Base-by-base conservation (phyloP, 2,888 invertebrate genomes). In the Stratiomys singularior region DNA sequence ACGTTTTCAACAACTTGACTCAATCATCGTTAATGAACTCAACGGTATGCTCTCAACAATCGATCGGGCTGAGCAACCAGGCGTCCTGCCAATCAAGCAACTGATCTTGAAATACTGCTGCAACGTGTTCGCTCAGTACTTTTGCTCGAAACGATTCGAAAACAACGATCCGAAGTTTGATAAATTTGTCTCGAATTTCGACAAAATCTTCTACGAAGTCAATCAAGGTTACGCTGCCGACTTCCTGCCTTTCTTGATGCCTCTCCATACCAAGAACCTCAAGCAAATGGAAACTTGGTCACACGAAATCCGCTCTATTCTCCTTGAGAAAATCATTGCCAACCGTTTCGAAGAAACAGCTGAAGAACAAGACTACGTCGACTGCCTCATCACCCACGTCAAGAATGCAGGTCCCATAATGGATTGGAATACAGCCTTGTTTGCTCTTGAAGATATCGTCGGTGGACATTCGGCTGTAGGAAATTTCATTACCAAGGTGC, bases 161-260 rank as follows among this genome's bases (percentile, higher is more conserved):
- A 81, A 83, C n/a, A 80, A 81, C n/a, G 83, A 86, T 52, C 60
- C 80, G 1, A 84, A 84, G 0, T 92, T 91, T 84, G 81, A 82
- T 1, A 83, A 85, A 28, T 88, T 91, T 85, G 85, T 91, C 0
- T 82, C 86, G 25, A 89, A 89, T 81, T 92, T 91, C 82, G 92
- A 92, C 82, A 88, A 88, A 52, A 89, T 92, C 64, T 92, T 92
- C 84, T 91, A 89, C 85, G 92, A 92, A 83, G 90, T 92, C 7
- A 92, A 92, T 84, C 91, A 91, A 83, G 92, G 92, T 0, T 91
- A 91, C 83, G 90, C 90, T 0, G 90, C 91, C 0, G 92, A 92
- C 82, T 92, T 92, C 80, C 84, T 92, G 69, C 92, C 92, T 0
- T 89, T 90, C 82, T 82, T 92, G n/a, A 84, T 89, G 83, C 90